Evolutionary conservation across 2,113 vertebrate species (phyloP), one percentile per base, ranked within the genome.

Genomic region (Melanerpes formicivorus): DNA sequence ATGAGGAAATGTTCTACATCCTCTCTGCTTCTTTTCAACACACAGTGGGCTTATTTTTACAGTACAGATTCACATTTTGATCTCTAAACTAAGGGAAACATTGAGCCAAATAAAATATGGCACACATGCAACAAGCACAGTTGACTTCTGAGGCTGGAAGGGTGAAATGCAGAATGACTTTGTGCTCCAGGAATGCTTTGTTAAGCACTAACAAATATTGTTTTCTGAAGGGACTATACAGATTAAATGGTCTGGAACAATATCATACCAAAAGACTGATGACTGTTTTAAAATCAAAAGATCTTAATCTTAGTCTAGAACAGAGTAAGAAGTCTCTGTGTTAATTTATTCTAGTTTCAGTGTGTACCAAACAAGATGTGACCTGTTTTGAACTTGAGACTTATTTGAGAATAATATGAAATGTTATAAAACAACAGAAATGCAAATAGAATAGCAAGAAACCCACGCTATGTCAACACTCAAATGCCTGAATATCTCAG

Each of bases 51-150:
- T 95, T 88, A 81, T 95, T 93, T 96, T 96, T 91, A 73, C n/a
- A 80, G 44, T 50, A 90, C 52, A 67, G 30, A 60, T 88, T 91
- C n/a, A 72, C 18, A 90, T 93, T 95, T 88, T 96, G 85, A 90
- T 93, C 87, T 90, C 70, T 80, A 86, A 86, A 76, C 65, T 78
- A 75, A 86, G 32, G 32, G 73, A 76, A 86, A 84, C 27, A 55
- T 58, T 1, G 18, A 93, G 87, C 94, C 95, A 96, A 95, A 32
- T 29, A 60, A 96, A 96, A 96, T 74, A 92, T 80, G 91, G 55
- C 46, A 84, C 81, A 87, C 18, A 69, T 81, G 50, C 54, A 76
- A 58, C 27, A 90, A 86, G 18, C 12, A 23, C 14, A 29, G 50
- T 93, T 83, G 70, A 78, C 83, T 95, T 93, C 62, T 93, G 73